Conservation (phyloP, 2,113 vertebrate genomes). For the Otolemur garnettii region DNA sequence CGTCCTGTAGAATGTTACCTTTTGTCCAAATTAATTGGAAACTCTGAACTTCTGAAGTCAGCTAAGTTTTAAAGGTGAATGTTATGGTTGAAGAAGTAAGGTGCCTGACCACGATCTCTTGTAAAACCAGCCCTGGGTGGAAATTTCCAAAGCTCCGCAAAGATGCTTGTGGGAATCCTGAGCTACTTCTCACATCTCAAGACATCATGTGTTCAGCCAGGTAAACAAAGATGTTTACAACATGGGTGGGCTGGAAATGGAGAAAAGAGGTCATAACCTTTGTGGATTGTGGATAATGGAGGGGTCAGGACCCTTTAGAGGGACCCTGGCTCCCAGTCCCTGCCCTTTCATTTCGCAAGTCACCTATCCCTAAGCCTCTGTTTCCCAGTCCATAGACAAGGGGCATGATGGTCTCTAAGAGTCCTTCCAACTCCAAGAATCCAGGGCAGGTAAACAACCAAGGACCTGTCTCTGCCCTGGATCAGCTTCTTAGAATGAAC, state of each 20-base stretch:
- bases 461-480: conserved; percentile 24
- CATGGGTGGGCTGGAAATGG: background rate
- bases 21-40: background rate
- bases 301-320: background rate
- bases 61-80: background rate
- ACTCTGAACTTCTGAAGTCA: conserved; percentile 19
- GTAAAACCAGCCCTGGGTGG: conserved; percentile 14
- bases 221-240: background rate
- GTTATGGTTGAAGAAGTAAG: conserved; percentile 35
- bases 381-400: background rate
- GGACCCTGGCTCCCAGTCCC: background rate
- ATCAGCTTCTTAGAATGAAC: conserved; percentile 57
- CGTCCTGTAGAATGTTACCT: background rate
- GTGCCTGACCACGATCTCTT: conserved; percentile 67
- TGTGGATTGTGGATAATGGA: background rate
- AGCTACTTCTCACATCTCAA: background rate
- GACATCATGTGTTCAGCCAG: background rate
- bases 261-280: background rate
- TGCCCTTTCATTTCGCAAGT: background rate
- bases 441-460: background rate
- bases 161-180: background rate
- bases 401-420: background rate
- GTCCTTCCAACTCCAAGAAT: background rate
- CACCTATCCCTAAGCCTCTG: background rate
- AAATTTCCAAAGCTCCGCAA: background rate